Evolutionary conservation across 2,113 vertebrate genomes (phyloP), one percentile per base, ranked within the genome.

Genomic region (Lamprologus lemairii): DNA sequence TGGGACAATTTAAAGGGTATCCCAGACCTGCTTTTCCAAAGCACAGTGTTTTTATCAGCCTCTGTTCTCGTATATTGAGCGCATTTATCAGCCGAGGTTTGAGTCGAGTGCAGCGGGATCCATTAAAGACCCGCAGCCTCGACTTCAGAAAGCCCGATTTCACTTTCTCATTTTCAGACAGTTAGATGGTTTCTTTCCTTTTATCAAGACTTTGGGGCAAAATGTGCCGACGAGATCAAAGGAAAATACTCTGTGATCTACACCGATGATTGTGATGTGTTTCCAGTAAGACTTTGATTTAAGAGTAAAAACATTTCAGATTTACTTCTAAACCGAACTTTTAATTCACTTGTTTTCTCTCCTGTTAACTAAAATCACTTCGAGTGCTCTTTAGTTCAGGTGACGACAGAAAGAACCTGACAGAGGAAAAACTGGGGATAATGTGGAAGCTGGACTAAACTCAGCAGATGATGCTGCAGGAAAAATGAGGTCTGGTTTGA

Each of bases 11-110:
- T 35, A 53, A 58, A 71, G 82, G 26, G 23, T 40, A 23, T 58
- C 40, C n/a, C 7, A 51, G 21, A 31, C 81, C n/a, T 60, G 37
- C 80, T 91, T 42, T 90, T 80, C 83, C 68, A 80, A 81, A 87
- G 73, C 47, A 78, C 19, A 1, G 11, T 71, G 2, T 85, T 86
- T 87, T 57, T 73, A 80, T 86, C 31, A 82, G 55, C 31, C 16
- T 84, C 26, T 63, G 26, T 80, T 80, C 81, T 89, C 37, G 31
- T 83, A 47, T 21, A 26, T 19, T 80, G 11, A 71, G 42, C 42
- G 2, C 37, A 9, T 82, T 83, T 80, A 86, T 45, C 9, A 80
- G 42, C 21, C 37, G n/a, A 11, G 16, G 73, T 81, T 84, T 68
- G 19, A 84, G 47, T 65, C 57, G 11, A 79, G 14, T 19, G 17